phyloP scores from a whole-genome alignment of 37 sponge, comb jelly and placozoan genomes.

The Mnemiopsis leidyi region DNA sequence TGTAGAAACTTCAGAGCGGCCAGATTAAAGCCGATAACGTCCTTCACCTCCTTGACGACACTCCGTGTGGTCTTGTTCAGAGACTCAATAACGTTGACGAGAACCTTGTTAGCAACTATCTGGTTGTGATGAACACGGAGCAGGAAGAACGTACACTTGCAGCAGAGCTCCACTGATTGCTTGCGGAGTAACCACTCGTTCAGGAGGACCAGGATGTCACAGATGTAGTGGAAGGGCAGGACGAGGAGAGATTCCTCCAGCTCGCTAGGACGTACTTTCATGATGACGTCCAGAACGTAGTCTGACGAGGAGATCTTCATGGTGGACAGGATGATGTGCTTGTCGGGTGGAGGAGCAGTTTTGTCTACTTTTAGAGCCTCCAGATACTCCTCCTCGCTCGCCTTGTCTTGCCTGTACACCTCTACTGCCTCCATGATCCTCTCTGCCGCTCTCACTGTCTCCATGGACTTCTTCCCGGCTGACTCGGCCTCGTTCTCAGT shows the following conservation, averaged over 20 bases:
- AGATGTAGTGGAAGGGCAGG: conserved; percentile 79
- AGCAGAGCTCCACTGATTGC: conserved; percentile 71
- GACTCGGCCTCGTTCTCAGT: conserved; percentile 65
- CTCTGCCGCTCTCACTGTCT: conserved; percentile 84
- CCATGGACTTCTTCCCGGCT: conserved; percentile 79
- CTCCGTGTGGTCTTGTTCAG: conserved; percentile 66
- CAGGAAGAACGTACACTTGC: conserved; percentile 79
- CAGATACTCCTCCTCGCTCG: conserved; percentile 67
- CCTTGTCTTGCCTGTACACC: conserved; percentile 74
- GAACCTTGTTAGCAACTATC: conserved; percentile 71
- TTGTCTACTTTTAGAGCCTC: conserved; percentile 66
- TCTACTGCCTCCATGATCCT: conserved; percentile 83
- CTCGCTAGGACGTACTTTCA: conserved; percentile 81
- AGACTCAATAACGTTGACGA: conserved; percentile 73
- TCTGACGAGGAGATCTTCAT: conserved; percentile 67
- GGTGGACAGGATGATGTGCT: conserved; percentile 78
- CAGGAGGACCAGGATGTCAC: conserved; percentile 70
- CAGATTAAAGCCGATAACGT: conserved; percentile 81
- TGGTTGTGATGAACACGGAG: conserved; percentile 88
- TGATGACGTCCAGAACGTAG: conserved; percentile 75
- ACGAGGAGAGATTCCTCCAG: conserved; percentile 87
- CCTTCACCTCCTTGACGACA: conserved; percentile 70
- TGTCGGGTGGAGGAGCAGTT: conserved; percentile 70
- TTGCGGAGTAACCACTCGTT: conserved; percentile 72
- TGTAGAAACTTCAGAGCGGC: conserved; percentile 75